Base-by-base conservation (phyloP, 1,140 invertebrate species). In the Hormaphis cornu region DNA sequence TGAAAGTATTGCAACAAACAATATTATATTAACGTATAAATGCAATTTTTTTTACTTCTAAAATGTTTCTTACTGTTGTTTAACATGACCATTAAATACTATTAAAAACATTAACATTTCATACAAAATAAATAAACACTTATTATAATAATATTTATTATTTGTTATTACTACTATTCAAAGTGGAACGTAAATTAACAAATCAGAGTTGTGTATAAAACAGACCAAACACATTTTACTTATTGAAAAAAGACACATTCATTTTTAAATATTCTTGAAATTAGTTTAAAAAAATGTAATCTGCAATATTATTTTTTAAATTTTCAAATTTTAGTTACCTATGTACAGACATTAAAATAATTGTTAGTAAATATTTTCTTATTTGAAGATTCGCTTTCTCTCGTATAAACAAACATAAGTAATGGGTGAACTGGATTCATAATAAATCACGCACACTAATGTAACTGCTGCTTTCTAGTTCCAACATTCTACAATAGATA, bases 401-500 rank as follows among this genome's bases (percentile, higher is more conserved):
- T 58, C 54, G n/a, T 7, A 22, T n/a, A n/a, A n/a, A n/a, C 10
- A 40, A 20, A 24, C 7, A 56, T 37, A 3, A 22, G 24, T 33
- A 28, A 44, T 50, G 61, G 44, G 61, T 66, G 61, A 50, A 66
- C 44, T 28, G 44, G 61, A 42, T 66, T 48, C 61, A 50, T 66
- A 50, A 66, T 66, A 66, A 50, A 66, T 66, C 61, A 66, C 2
- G n/a, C 14, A 61, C 42, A 63, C 18, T 16, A 48, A 66, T 50
- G 35, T 50, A 66, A 66, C 61, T 66, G 48, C 61, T 66, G 61
- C 61, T 66, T 66, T 66, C 61, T 66, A 63, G 40, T 63, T 46
- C 18, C 42, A 63, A 63, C 58, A 46, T 63, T 63, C 28, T 63
- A 63, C 35, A 63, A 63, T n/a, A n/a, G n/a, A n/a, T 30, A 63